Percentiles rank a stretch among this genome's conserved stretches.
These are phyloP conservation scores for Brachionus paranguensis DNA, from an alignment of 1,140 invertebrate genomes.

Conservation along the genomic window DNA sequence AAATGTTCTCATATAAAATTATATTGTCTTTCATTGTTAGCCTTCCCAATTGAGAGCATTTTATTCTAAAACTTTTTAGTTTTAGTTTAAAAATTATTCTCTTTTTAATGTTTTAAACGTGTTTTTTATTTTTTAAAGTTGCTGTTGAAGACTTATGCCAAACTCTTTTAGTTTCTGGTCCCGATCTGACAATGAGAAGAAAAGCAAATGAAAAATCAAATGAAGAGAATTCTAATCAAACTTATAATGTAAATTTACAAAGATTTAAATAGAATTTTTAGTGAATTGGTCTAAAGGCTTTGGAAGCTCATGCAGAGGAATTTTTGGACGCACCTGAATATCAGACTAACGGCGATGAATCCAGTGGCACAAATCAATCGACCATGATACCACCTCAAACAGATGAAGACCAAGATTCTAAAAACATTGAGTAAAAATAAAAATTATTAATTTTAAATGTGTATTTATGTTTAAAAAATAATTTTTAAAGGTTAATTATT, in stretches of 20 bases:
- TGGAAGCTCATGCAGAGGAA: conserved; percentile 17
- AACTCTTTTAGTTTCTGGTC: conserved; percentile 24
- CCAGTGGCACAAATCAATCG: not conserved
- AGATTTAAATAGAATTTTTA: not conserved
- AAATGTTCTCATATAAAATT: not conserved
- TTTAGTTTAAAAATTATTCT: not conserved
- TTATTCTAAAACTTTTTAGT: conserved; percentile 22
- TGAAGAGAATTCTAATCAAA: conserved; percentile 1
- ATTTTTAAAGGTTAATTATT: not conserved
- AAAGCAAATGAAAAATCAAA: not conserved
- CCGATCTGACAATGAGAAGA: conserved; percentile 19
- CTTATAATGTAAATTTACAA: not conserved
- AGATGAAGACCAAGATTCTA: not conserved
- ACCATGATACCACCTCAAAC: not conserved
- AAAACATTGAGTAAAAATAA: not conserved
- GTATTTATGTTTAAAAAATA: not conserved
- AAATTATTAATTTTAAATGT: not conserved
- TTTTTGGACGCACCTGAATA: not conserved
- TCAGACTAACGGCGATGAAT: not conserved
- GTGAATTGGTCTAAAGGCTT: not conserved
- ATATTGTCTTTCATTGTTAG: not conserved
- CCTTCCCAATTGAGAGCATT: not conserved
- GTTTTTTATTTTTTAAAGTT: not conserved
- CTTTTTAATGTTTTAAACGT: not conserved
- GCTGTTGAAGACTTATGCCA: conserved; percentile 37